Conservation (phyloP, 2,797 vertebrate species). For the Vultur gryphus region DNA sequence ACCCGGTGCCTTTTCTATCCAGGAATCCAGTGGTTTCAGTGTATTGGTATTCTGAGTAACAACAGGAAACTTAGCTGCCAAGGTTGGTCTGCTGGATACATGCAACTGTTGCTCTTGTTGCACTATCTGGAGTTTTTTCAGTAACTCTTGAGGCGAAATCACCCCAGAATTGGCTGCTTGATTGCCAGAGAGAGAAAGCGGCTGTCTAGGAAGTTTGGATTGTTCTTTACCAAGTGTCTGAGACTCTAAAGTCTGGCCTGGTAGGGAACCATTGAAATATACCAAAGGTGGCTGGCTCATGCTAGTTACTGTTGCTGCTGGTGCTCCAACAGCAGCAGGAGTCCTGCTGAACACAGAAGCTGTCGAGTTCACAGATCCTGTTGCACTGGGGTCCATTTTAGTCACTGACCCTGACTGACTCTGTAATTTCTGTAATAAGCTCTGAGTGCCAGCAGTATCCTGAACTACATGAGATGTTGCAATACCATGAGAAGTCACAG, state of each 20-base stretch:
- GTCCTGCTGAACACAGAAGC: constrained; percentile 2
- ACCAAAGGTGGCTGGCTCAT: constrained; percentile 69
- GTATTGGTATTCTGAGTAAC: constrained; percentile 28
- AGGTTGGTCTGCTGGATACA: constrained; percentile 65
- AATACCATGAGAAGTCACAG: background rate
- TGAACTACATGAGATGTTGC: background rate
- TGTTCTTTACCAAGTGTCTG: constrained; percentile 51
- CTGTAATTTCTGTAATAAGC: constrained; percentile 66
- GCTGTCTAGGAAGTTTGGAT: constrained; percentile 37
- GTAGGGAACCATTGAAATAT: constrained; percentile 68
- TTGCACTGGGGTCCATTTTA: background rate
- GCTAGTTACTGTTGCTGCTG: background rate
- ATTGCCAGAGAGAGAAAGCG: constrained; percentile 34
- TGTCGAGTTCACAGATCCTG: background rate
- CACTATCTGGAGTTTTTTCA: constrained; percentile 88
- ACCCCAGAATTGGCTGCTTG: constrained; percentile 67
- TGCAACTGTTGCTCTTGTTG: constrained; percentile 85
- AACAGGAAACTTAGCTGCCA: constrained; percentile 87
- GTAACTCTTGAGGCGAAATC: constrained; percentile 86
- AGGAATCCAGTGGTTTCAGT: constrained; percentile 65
- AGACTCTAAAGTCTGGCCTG: constrained; percentile 38
- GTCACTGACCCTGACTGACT: background rate
- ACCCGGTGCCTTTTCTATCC: constrained; percentile 62
- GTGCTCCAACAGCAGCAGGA: background rate
- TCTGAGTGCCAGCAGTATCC: constrained; percentile 42